Conservation (phyloP, 2,888 invertebrate genomes). For the Pomacea canaliculata region DNA sequence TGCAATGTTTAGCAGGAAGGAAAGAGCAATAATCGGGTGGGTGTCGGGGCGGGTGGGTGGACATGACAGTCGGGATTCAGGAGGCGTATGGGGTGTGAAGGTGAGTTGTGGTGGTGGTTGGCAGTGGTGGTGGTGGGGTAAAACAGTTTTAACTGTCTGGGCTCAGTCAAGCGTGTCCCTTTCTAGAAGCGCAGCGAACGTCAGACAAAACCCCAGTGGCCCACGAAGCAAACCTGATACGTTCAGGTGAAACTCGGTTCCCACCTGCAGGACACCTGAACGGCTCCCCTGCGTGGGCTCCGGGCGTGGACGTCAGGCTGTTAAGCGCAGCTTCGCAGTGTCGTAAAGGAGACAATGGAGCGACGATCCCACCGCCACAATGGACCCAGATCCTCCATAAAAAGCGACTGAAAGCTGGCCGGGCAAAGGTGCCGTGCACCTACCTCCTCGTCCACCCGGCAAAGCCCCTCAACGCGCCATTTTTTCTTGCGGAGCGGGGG, state of each 20-base stretch:
- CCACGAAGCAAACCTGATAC: slow-evolving; percentile 13
- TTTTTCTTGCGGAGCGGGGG: not conserved
- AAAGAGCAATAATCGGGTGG: not conserved
- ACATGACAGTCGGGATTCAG: not conserved
- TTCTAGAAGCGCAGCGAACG: slow-evolving; percentile 10
- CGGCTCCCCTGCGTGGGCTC: not conserved
- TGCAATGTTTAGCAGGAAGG: not conserved
- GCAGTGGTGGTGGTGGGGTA: not conserved
- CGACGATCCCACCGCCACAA: not conserved
- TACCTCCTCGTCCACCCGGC: not conserved
- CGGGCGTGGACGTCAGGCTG: not conserved
- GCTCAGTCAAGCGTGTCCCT: slow-evolving; percentile 1
- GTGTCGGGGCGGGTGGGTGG: not conserved
- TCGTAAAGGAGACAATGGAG: slow-evolving; percentile 1
- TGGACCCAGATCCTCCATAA: not conserved
- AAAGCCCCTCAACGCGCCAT: not conserved
- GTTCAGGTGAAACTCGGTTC: slow-evolving; percentile 11
- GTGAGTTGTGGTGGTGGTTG: not conserved
- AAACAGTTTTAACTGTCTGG: not conserved
- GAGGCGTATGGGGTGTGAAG: too few species aligned
- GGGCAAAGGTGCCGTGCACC: not conserved
- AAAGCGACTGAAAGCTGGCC: not conserved
- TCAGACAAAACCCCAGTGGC: slow-evolving; percentile 6
- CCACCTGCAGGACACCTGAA: slow-evolving; percentile 12
- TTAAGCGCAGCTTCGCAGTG: not conserved